A percentile compares a stretch with the other conserved stretches of the same genome.
These are phyloP conservation scores for Fragum whitleyi DNA, from an alignment of 2,888 invertebrate genomes.

Conservation along the genomic window DNA sequence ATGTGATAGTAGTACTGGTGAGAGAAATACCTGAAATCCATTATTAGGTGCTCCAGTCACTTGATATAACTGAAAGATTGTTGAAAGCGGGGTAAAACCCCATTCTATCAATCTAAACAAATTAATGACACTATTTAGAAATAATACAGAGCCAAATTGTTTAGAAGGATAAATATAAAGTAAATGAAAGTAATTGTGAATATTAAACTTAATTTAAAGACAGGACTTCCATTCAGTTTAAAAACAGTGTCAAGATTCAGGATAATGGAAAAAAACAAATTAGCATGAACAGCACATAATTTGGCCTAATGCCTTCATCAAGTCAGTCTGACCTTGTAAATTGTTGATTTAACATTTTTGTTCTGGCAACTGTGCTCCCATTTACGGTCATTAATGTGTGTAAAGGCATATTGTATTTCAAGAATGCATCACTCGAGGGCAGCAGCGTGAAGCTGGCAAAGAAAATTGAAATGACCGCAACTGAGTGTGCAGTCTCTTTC, in stretches of 20 bases:
- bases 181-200: too few species aligned
- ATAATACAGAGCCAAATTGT: too few species aligned
- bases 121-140: too few species aligned
- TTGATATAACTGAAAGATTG: too few species aligned
- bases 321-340: slow-evolving; percentile 39
- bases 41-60: too few species aligned
- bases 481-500: not conserved
- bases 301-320: slow-evolving; percentile 10
- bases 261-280: slow-evolving; percentile 8
- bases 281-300: slow-evolving; percentile 18
- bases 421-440: slow-evolving; percentile 5
- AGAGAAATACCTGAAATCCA: too few species aligned
- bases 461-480: slow-evolving; percentile 28
- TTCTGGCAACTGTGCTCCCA: slow-evolving; percentile 22
- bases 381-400: slow-evolving; percentile 16
- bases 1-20: too few species aligned
- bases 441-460: not conserved
- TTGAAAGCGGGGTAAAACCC: too few species aligned
- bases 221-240: too few species aligned
- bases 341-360: slow-evolving; percentile 53
- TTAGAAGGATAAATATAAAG: too few species aligned
- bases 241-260: not conserved
- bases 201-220: too few species aligned
- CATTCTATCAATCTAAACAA: too few species aligned
- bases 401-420: slow-evolving; percentile 27